These are phyloP conservation scores for Sebastes schlegelii DNA, from an alignment of 2,113 vertebrate species.

Conservation along the genomic window DNA sequence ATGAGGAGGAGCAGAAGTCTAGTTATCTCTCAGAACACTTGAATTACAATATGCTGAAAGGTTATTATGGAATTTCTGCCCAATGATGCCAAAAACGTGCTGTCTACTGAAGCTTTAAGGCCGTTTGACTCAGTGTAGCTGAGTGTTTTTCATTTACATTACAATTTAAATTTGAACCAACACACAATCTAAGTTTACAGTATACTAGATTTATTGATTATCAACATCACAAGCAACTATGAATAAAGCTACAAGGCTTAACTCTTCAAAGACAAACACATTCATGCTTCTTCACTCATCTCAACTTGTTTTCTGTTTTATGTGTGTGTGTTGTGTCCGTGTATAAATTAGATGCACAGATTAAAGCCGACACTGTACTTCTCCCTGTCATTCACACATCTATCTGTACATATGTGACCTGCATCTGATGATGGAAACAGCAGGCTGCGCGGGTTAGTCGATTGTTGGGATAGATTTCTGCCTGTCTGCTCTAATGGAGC, in stretches of 20 bases:
- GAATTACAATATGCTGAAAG: no score
- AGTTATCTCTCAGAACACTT: no score
- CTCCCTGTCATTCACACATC: not conserved
- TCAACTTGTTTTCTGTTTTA: not conserved
- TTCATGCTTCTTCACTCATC: no score
- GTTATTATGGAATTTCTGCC: no score
- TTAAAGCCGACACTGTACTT: not conserved
- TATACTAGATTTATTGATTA: not conserved
- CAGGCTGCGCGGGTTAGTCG: not conserved
- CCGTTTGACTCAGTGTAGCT: no score
- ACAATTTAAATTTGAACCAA: not conserved
- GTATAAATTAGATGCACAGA: not conserved
- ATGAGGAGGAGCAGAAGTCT: no score
- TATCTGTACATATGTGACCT: constrained; percentile 5
- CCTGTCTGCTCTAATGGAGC: constrained; percentile 47
- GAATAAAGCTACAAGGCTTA: not conserved
- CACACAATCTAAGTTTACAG: not conserved
- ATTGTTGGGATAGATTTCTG: constrained; percentile 52
- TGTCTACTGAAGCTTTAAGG: no score
- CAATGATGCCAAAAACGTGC: no score
- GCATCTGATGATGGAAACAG: constrained; percentile 15
- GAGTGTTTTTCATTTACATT: not conserved
- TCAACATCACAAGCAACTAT: no score
- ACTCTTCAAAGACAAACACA: no score
- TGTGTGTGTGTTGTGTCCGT: not conserved